A percentile compares a stretch with the other conserved stretches of the same genome.
Evolutionary conservation across 2,888 invertebrate species (phyloP).

Genomic region (Cinara cedri): DNA sequence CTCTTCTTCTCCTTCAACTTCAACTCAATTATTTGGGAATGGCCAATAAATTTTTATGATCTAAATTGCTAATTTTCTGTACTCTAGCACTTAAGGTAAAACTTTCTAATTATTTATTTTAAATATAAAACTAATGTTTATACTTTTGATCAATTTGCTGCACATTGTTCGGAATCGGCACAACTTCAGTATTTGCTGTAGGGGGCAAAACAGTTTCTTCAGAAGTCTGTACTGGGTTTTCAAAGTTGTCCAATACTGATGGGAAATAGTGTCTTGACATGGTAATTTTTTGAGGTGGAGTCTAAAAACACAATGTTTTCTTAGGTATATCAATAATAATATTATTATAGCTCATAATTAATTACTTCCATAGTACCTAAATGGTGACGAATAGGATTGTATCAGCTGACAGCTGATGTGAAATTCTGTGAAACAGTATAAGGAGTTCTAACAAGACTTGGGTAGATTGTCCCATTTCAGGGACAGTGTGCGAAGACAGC

Average conservation of each 20-base stretch:
- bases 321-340: conserved; percentile 32
- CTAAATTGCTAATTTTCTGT: too few relatives aligned
- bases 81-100: too few relatives aligned
- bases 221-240: neutral
- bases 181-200: neutral
- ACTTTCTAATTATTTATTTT: neutral
- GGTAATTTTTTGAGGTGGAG: conserved; percentile 87
- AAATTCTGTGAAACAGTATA: too few relatives aligned
- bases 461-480: too few relatives aligned
- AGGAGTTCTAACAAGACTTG: too few relatives aligned
- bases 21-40: too few relatives aligned
- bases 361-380: too few relatives aligned
- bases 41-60: too few relatives aligned
- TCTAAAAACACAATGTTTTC: conserved; percentile 66
- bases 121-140: neutral
- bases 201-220: neutral
- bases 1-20: too few relatives aligned
- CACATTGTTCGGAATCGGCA: neutral
- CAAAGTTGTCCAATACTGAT: conserved; percentile 65
- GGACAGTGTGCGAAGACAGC: too few relatives aligned
- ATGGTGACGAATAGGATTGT: too few relatives aligned
- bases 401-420: too few relatives aligned
- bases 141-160: conserved; percentile 25
- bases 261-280: conserved; percentile 85
- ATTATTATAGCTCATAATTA: neutral